phyloP scores from a whole-genome alignment of 2,797 vertebrate genomes.

The Garrulus glandarius region DNA sequence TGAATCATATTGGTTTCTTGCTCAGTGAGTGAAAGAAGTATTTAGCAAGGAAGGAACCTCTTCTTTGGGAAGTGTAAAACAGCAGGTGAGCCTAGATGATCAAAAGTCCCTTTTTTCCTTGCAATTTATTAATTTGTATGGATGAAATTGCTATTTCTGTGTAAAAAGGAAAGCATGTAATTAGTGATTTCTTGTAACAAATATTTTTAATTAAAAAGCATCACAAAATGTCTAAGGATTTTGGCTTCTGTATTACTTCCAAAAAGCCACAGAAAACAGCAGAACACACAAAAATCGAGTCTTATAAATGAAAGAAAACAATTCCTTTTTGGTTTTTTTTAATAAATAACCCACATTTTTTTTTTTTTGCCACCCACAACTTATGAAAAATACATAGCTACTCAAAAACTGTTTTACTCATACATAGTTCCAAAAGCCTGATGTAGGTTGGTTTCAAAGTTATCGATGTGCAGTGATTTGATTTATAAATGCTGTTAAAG shows the following conservation, averaged over 20 bases:
- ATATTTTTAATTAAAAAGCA: not conserved
- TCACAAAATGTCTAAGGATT: not conserved
- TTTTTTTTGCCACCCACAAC: not conserved
- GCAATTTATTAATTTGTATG: not conserved
- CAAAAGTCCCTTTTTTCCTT: not conserved
- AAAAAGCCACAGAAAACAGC: not conserved
- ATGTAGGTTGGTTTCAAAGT: slow-evolving; percentile 22
- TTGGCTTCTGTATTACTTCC: not conserved
- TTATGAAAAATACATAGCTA: slow-evolving; percentile 20
- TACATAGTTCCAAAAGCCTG: slow-evolving; percentile 1
- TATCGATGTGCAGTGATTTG: not conserved
- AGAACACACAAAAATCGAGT: not conserved
- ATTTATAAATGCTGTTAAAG: slow-evolving; percentile 45
- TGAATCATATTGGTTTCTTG: not conserved
- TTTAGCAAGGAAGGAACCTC: not conserved
- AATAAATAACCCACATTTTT: not conserved
- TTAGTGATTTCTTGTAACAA: not conserved
- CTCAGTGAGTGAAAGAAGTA: not conserved
- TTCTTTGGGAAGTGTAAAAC: not conserved
- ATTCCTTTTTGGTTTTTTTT: not conserved
- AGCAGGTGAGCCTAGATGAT: not conserved
- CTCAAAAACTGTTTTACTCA: not conserved
- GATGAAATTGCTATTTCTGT: not conserved
- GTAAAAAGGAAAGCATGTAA: not conserved
- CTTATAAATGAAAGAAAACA: not conserved